These are phyloP conservation scores for Rhinolophus ferrumequinum DNA, from an alignment of 2,113 vertebrate species.

Conservation along the genomic window DNA sequence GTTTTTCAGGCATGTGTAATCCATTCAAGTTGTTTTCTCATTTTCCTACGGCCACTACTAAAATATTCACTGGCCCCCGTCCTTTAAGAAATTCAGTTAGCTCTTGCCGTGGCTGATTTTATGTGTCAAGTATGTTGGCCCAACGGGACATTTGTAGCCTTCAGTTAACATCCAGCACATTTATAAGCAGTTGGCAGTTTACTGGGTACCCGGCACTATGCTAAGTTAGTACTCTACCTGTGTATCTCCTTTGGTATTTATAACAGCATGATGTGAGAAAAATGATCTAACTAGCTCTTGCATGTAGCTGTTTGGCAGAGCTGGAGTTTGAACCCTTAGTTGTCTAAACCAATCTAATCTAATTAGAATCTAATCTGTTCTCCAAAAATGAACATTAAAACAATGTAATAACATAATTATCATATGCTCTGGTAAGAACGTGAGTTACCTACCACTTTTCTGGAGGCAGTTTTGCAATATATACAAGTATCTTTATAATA, in stretches of 20 bases:
- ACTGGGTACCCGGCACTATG: neutral
- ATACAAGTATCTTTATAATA: constrained; percentile 7
- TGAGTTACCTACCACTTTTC: neutral
- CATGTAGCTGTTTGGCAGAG: neutral
- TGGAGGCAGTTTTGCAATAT: neutral
- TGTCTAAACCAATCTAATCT: neutral
- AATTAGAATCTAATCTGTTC: neutral
- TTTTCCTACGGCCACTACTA: neutral
- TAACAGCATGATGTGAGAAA: neutral
- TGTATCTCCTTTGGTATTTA: constrained; percentile 30
- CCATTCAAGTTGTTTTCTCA: neutral
- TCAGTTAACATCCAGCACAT: constrained; percentile 33
- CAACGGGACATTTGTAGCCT: neutral
- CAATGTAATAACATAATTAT: neutral
- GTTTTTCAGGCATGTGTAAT: neutral
- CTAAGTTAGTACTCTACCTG: neutral
- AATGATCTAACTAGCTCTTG: neutral
- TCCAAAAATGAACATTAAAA: constrained; percentile 16
- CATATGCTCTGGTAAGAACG: neutral
- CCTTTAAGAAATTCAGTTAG: neutral
- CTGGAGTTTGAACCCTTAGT: neutral
- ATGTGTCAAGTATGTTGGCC: neutral
- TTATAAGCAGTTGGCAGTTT: neutral
- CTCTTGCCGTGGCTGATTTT: neutral
- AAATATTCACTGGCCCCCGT: neutral